Base-by-base conservation (phyloP, 2,888 invertebrate species). In the Apomyelois bistriatella region DNA sequence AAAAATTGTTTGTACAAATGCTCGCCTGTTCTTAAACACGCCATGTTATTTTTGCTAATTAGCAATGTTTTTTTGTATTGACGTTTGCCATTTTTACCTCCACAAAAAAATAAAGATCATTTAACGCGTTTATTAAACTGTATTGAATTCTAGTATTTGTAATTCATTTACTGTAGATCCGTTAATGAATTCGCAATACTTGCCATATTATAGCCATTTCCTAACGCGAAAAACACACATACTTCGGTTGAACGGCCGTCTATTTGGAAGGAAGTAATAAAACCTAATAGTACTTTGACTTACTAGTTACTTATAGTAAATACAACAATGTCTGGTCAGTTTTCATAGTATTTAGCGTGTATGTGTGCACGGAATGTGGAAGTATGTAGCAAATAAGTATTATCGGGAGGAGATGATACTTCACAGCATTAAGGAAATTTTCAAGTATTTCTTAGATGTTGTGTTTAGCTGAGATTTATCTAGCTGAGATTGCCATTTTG, bases 1-100 rank as follows among this genome's bases (percentile, higher is more conserved):
- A 82, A 71, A 58, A 56, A 36, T 70, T 69, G 59, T 59, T 53
- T 64, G 76, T 76, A 80, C 68, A 74, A 58, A 53, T 56, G 62
- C 65, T 65, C 63, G 56, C 67, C 60, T 32, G 57, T 59, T 59
- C 54, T 51, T 48, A 56, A 37, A 53, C 55, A 41, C 61, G 59
- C 66, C 60, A 55, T 58, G 57, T 62, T 68, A 49, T 73, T 58
- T 77, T 78, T 74, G 62, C 59, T 69, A 53, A 57, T 77, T 73
- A 76, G 65, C 68, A 53, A 59, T 59, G 62, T 38, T 74, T 74
- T 56, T 67, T 61, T 41, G 66, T 54, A 65, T 70, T 70, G 57
- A 60, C 64, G 67, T 65, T 64, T 43, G 62, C 58, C 57, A 59
- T 61, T 53, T 64, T 56, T 75, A 60, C 70, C 68, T 68, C 62